Percentiles rank a stretch among this genome's conserved stretches.
Conservation (phyloP, 2,113 vertebrate species). For the Artemisiospiza belli region DNA sequence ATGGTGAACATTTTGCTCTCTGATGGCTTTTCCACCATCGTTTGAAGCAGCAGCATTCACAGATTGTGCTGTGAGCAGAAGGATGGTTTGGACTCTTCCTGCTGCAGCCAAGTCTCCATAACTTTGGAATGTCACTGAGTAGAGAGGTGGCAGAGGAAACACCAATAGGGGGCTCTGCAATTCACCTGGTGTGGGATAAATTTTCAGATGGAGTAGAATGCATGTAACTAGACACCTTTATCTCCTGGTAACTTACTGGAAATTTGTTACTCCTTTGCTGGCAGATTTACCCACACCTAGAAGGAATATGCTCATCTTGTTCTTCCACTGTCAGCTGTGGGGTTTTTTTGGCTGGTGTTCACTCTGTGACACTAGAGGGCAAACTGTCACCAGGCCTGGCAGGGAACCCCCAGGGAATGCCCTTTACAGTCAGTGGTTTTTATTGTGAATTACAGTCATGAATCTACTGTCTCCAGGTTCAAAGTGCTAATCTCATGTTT, state of each 20-base stretch:
- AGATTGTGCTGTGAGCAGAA: background rate
- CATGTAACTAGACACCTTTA: background rate
- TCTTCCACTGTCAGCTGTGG: background rate
- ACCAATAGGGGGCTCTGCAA: background rate
- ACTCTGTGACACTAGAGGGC: background rate
- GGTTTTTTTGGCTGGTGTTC: background rate
- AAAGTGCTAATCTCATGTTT: background rate
- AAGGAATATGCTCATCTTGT: background rate
- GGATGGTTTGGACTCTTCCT: background rate
- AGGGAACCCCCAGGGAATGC: background rate
- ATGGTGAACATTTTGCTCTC: background rate
- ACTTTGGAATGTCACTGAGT: background rate
- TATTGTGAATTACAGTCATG: background rate
- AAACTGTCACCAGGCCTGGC: background rate
- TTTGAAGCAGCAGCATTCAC: background rate
- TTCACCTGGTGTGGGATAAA: background rate
- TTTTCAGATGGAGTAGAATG: background rate
- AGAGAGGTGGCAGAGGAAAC: background rate
- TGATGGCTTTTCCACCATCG: rapidly evolving
- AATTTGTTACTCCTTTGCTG: background rate
- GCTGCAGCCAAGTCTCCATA: background rate
- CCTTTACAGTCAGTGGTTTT: background rate
- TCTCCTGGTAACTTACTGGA: background rate
- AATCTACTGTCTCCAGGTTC: background rate
- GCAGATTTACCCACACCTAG: background rate